Base-by-base conservation (phyloP, 2,888 invertebrate genomes). In the Chymomyza fuscimana region DNA sequence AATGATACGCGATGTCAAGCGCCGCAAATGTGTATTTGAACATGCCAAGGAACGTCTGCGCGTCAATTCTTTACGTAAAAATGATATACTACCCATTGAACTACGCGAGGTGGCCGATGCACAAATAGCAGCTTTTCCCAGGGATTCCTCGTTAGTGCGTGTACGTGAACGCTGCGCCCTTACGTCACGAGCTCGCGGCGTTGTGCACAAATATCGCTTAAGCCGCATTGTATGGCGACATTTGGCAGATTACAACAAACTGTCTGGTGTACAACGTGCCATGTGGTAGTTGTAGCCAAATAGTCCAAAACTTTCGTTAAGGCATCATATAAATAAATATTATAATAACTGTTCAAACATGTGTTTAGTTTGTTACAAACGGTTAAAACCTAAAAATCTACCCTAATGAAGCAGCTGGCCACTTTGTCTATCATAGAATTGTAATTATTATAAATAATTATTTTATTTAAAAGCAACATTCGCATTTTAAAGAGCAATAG, bases 251-350 rank as follows among this genome's bases (percentile, higher is more conserved):
- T 96, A 98, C 91, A 99, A 98, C 92, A 96, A 97, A 91, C 91
- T 99, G 52, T 94, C 96, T 19, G 99, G 99, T 52, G 95, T 98
- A 0, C 97, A 97, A 91, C 93, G 98, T 90, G 97, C 98, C n/a
- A 96, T 96, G 93, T 99, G 99, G 98, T 92, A 91, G 70, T 19
- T 3, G 10, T 29, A 52, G 56, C 10, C 65, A 25, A 76, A 79
- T 22, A 19, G 63, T 62, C 6, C 25, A 19, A 54, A n/a, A 9
- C 5, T 19, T 16, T 2, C 15, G 19, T 54, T n/a, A 19, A 19
- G 4, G 2, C 6, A 63, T 51, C 29, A 63, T 46, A 46, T 9
- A 63, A 71, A 67, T 67, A 19, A 65, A 51, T 54, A 54, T 2
- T 7, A 46, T 46, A 46, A 46, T 46, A 36, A 36, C 36, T 46